Conservation (phyloP, 2,113 vertebrate genomes). For the Trochalopteron elliotii region DNA sequence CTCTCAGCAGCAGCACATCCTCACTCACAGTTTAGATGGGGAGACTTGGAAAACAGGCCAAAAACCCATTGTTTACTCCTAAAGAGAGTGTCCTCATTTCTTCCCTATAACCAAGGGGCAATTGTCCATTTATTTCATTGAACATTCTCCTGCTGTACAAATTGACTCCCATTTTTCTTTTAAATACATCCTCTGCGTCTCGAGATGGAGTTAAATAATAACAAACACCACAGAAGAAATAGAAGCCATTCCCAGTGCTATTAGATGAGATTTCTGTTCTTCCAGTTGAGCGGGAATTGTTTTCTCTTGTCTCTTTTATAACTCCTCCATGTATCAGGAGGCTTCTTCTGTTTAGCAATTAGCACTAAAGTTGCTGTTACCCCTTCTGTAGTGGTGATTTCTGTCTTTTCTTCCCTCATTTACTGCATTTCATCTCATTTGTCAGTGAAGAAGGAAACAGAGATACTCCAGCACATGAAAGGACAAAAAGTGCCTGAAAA, state of each 20-base stretch:
- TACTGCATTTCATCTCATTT: not conserved
- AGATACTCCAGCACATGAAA: not conserved
- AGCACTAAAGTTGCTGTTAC: not conserved
- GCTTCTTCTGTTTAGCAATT: not conserved
- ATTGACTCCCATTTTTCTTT: constrained; percentile 4
- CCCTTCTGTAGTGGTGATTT: not conserved
- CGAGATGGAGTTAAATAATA: constrained; percentile 17
- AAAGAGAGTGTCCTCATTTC: not conserved
- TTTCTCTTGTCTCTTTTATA: not conserved
- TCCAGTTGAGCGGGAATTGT: not conserved
- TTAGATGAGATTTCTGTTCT: not conserved
- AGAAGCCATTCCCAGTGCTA: not conserved
- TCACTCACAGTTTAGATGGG: not conserved
- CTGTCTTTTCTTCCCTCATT: not conserved
- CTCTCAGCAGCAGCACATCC: not conserved
- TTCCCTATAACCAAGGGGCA: not conserved
- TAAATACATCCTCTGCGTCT: not conserved
- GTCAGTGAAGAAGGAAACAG: not conserved
- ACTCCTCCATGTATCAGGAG: not conserved
- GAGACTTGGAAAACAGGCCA: not conserved
- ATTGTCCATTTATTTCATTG: constrained; percentile 4
- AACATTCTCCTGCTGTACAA: not conserved
- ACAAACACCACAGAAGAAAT: not conserved
- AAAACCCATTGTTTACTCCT: not conserved
- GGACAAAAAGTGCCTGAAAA: not conserved